A percentile compares a stretch with the other conserved stretches of the same genome.
Conservation (phyloP, 2,888 invertebrate species). For the Bellardia bayeri region DNA sequence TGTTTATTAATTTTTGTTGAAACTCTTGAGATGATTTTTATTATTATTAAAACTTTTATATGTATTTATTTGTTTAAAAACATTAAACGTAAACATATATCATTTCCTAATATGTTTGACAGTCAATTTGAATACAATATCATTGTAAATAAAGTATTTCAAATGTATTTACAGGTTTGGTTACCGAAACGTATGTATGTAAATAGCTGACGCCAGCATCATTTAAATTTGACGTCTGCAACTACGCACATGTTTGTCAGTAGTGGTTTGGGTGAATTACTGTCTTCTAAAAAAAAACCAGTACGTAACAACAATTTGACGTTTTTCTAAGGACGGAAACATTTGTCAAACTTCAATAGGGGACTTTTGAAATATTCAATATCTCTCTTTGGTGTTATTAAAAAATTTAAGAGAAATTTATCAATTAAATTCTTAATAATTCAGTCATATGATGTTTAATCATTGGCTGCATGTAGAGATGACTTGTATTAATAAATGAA, state of each 20-base stretch:
- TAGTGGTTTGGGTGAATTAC: not conserved
- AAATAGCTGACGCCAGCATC: not conserved
- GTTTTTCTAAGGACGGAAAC: conserved; percentile 11
- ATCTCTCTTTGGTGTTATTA: conserved; percentile 2
- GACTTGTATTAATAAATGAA: not conserved
- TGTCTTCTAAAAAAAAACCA: not conserved
- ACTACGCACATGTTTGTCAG: not conserved
- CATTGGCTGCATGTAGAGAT: not conserved
- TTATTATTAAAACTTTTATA: not conserved
- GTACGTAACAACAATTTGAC: not conserved
- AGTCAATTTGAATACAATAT: not conserved
- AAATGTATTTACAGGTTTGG: too few relatives aligned
- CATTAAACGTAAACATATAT: not conserved
- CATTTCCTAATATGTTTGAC: not conserved
- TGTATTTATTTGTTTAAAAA: too few relatives aligned
- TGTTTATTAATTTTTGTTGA: not conserved
- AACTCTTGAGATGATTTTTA: not conserved
- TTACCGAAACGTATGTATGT: too few relatives aligned
- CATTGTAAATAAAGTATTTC: too few relatives aligned
- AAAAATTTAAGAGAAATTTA: conserved; percentile 13
- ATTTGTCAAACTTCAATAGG: not conserved
- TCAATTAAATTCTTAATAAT: conserved; percentile 29
- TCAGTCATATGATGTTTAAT: conserved; percentile 20
- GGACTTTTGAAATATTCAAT: conserved; percentile 2
- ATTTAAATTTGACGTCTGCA: conserved; percentile 1